Percentiles rank a stretch among this genome's conserved stretches.
Evolutionary conservation across 2,888 invertebrate genomes (phyloP).

Genomic region (Podabrus alpinus): DNA sequence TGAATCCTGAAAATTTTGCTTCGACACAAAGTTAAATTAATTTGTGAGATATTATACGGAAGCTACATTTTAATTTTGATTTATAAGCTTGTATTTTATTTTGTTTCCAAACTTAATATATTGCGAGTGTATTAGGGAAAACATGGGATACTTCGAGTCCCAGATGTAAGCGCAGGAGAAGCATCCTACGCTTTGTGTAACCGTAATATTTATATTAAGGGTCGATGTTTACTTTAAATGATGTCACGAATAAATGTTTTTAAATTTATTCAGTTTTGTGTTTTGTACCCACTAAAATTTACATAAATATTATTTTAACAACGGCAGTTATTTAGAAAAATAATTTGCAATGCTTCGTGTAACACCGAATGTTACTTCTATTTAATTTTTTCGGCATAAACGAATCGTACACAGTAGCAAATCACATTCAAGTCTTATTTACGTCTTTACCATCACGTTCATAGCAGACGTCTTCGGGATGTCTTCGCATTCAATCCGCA

Average conservation of each 20-base stretch:
- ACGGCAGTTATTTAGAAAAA: neutral
- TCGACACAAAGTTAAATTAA: neutral
- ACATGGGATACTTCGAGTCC: neutral
- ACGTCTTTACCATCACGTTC: too few relatives aligned
- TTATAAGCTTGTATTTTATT: neutral
- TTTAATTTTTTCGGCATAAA: too few relatives aligned
- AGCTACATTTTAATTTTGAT: neutral
- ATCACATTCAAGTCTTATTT: too few relatives aligned
- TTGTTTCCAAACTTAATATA: neutral
- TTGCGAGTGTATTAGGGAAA: neutral
- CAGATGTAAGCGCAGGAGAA: neutral
- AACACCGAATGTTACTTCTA: too few relatives aligned
- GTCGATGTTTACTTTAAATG: neutral
- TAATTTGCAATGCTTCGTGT: too few relatives aligned
- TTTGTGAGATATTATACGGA: neutral
- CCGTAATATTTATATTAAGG: neutral
- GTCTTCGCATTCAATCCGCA: too few relatives aligned
- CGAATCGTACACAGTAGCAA: too few relatives aligned
- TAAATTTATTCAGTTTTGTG: neutral
- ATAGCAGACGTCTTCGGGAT: too few relatives aligned
- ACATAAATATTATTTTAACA: neutral
- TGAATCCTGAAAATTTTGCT: neutral
- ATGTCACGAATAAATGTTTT: neutral
- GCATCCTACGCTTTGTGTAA: neutral
- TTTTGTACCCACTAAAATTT: neutral